These are phyloP conservation scores for Xenotilapia longispinis DNA, from an alignment of 2,113 vertebrate species.

Conservation along the genomic window DNA sequence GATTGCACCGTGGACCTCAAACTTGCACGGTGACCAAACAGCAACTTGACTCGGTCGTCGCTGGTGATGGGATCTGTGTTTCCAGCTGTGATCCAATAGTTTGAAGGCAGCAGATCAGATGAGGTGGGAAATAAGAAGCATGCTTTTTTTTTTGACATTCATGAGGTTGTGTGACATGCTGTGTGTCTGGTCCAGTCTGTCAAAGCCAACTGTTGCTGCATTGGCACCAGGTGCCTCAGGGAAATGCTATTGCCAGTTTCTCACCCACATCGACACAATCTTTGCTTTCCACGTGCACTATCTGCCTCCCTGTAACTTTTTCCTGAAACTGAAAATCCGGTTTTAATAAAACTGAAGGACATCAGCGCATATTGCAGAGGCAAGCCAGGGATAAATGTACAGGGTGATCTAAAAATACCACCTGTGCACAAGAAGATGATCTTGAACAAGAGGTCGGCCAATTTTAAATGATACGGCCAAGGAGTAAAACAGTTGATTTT, in stretches of 20 bases:
- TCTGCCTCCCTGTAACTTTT: not conserved
- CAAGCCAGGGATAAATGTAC: not conserved
- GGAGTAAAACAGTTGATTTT: not conserved
- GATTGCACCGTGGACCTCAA: not conserved
- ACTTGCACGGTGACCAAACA: not conserved
- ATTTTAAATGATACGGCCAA: not conserved
- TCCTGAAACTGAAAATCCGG: not conserved
- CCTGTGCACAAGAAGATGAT: not conserved
- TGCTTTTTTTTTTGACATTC: not conserved
- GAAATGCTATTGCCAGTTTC: not conserved
- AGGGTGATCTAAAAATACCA: not conserved
- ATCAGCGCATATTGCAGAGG: not conserved
- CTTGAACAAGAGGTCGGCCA: not conserved
- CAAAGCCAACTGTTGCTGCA: not conserved
- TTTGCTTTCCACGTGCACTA: not conserved
- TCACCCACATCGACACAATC: not conserved
- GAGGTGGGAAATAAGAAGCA: not conserved
- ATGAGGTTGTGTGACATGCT: not conserved
- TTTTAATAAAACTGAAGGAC: not conserved
- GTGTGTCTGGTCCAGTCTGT: not conserved
- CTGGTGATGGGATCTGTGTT: not conserved
- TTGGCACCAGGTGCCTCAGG: not conserved
- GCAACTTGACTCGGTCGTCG: not conserved
- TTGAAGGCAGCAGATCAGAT: not conserved
- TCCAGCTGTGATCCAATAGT: not conserved